Base-by-base conservation (phyloP, 2,113 vertebrate species). In the Campylomormyrus numenius region DNA sequence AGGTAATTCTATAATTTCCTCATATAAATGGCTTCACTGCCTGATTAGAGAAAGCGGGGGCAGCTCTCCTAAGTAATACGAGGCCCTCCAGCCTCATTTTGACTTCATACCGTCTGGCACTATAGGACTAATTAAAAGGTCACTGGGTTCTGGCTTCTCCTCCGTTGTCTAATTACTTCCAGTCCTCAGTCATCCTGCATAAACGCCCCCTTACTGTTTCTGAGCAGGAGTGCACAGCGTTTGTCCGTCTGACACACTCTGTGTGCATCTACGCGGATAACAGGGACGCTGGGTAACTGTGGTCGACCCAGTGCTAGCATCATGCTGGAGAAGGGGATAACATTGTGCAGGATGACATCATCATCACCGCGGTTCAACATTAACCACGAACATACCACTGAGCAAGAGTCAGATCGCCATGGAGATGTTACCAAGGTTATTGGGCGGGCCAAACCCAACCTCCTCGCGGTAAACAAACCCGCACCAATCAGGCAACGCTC, bases 1-100 rank as follows among this genome's bases (percentile, higher is more conserved):
- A n/a, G 48, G 46, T 46, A 87, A 87, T 87, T 50, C 27, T n/a
- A 87, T 31, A 52, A 87, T 87, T 87, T 87, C n/a, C 49, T 15
- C n/a, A 35, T 42, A 87, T 85, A 85, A 48, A 85, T 10, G 45
- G 45, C 83, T 85, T 85, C 83, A 85, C 49, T 87, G 49, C 85
- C 85, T 48, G n/a, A 48, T 87, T 31, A 87, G 48, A 87, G 27
- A 87, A 17, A 52, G n/a, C 21, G 48, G 85, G 19, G 48, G 85
- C 48, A 48, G 13, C 49, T 49, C 27, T 35, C 46, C 85, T 87
- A 52, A 31, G 27, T 48, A 87, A 49, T 53, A 49, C 2, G 85
- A 35, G 24, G 11, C 49, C 48, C 84, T n/a, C 46, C 48, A n/a
- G n/a, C 48, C n/a, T 46, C 45, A 35, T 85, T 46, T 85, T 45